These are phyloP conservation scores for Chelmon rostratus DNA, from an alignment of 2,797 vertebrate genomes.

Conservation along the genomic window DNA sequence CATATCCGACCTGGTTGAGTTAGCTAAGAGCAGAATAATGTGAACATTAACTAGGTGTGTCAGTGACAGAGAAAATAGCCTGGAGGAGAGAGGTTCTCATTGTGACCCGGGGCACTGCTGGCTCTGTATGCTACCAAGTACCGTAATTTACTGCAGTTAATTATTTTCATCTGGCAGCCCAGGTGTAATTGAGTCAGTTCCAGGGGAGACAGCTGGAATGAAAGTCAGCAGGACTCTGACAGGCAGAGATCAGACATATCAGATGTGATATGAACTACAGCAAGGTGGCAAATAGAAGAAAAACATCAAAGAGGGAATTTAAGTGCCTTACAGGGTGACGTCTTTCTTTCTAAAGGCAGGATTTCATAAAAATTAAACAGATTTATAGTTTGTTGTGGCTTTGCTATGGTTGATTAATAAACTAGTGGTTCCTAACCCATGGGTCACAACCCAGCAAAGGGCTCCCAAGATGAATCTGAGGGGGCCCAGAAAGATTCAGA, in stretches of 20 bases:
- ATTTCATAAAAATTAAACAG: too few relatives aligned
- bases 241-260: neutral
- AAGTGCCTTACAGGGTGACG: neutral
- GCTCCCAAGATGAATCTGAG: neutral
- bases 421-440: neutral
- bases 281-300: neutral
- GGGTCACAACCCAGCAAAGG: neutral
- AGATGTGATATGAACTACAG: neutral
- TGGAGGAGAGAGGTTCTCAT: neutral
- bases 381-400: neutral
- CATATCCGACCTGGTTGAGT: conserved; percentile 10
- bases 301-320: neutral
- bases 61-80: neutral
- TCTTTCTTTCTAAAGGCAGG: too few relatives aligned
- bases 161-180: neutral
- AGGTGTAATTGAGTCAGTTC: neutral
- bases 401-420: neutral
- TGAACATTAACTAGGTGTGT: neutral
- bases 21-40: conserved; percentile 2
- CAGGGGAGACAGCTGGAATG: conserved; percentile 3
- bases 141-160: conserved; percentile 1
- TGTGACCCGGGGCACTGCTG: neutral
- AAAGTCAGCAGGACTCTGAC: neutral
- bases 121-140: neutral
- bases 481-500: neutral